These are phyloP conservation scores for Rhabdornis inornatus DNA, from an alignment of 2,113 vertebrate species.

Conservation along the genomic window DNA sequence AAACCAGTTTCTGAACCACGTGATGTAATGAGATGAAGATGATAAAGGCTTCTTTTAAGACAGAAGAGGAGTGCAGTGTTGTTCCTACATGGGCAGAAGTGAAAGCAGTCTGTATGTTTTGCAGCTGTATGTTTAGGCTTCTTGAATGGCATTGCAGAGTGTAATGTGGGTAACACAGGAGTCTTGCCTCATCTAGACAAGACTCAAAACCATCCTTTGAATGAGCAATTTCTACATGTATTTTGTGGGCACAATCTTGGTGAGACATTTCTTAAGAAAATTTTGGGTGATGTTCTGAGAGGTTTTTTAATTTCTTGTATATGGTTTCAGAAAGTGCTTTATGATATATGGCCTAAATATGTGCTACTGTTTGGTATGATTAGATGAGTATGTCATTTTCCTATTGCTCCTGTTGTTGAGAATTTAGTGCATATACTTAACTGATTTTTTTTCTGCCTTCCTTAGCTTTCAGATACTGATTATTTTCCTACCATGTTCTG, in stretches of 20 bases:
- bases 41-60: not conserved
- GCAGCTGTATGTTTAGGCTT: not conserved
- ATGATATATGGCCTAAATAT: not conserved
- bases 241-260: not conserved
- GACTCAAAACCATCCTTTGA: not conserved
- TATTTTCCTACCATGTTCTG: not conserved
- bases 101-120: not conserved
- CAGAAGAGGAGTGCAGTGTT: not conserved
- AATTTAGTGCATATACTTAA: not conserved
- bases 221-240: not conserved
- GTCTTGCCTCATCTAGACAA: not conserved
- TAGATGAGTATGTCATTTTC: not conserved
- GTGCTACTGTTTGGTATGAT: not conserved
- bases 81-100: not conserved
- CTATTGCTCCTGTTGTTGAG: not conserved
- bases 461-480: not conserved
- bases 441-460: not conserved
- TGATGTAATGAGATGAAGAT: not conserved
- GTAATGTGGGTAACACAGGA: not conserved
- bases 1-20: not conserved
- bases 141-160: not conserved
- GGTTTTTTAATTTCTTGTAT: not conserved
- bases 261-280: not conserved
- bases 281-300: not conserved
- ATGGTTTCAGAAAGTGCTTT: not conserved